These are phyloP conservation scores for Amphiprion clarkii DNA, from an alignment of 2,797 vertebrate genomes.

Conservation along the genomic window DNA sequence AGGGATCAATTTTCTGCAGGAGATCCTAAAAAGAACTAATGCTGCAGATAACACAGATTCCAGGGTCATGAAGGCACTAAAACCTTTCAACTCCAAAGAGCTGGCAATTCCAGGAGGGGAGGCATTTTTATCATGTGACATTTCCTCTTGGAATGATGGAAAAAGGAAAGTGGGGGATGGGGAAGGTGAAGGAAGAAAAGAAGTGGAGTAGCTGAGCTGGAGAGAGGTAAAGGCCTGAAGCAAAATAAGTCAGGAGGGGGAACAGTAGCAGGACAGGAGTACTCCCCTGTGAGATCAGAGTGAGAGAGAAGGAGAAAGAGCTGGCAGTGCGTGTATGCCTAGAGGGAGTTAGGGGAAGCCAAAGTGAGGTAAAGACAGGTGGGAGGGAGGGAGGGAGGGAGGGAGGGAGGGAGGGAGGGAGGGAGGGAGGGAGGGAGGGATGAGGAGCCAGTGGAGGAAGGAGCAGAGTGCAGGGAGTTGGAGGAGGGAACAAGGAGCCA, in stretches of 20 bases:
- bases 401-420: conserved; percentile 37
- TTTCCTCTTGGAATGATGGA: conserved; percentile 21
- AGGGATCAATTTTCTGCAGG: conserved; percentile 2
- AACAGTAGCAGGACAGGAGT: conserved; percentile 68
- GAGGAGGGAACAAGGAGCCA: conserved; percentile 12
- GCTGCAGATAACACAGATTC: conserved; percentile 22
- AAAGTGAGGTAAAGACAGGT: conserved; percentile 51
- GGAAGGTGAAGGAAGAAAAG: conserved; percentile 2
- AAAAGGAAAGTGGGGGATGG: conserved; percentile 4
- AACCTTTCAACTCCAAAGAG: conserved; percentile 44
- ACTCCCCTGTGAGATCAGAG: conserved; percentile 73
- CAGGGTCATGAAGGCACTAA: conserved; percentile 25
- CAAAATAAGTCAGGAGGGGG: conserved; percentile 54
- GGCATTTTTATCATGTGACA: conserved; percentile 1
- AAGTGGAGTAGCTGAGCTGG: conserved; percentile 27
- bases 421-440: conserved; percentile 36
- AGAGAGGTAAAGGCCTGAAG: conserved; percentile 55
- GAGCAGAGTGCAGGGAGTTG: conserved; percentile 43
- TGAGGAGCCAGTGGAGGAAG: conserved; percentile 37
- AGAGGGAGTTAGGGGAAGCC: conserved; percentile 62
- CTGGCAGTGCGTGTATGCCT: conserved; percentile 59
- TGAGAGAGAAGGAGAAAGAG: conserved; percentile 53
- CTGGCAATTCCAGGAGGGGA: conserved; percentile 22
- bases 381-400: conserved; percentile 38
- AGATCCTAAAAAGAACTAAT: conserved; percentile 24